Percentiles rank a stretch among this genome's conserved stretches.
phyloP scores from a whole-genome alignment of 1,140 invertebrate species.

The Tetramorium simillimum region DNA sequence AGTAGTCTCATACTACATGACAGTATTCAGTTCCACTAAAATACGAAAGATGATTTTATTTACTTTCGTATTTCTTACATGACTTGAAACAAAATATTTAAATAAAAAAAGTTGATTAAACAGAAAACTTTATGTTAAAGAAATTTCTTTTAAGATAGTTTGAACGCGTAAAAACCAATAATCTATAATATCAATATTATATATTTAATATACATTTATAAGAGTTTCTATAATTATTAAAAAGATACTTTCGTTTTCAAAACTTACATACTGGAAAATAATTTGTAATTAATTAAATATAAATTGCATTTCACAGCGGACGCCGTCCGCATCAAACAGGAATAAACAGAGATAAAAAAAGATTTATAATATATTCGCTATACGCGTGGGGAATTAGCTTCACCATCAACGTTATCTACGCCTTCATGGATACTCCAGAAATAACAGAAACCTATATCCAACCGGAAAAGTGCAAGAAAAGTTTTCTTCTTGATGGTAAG shows the following conservation, averaged over 20 bases:
- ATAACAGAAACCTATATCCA: slow-evolving; percentile 85
- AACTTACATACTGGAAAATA: neutral
- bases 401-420: slow-evolving; percentile 85
- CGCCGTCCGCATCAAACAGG: slow-evolving; percentile 82
- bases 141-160: neutral
- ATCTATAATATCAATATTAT: no score
- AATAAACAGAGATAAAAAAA: slow-evolving; percentile 84
- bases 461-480: slow-evolving; percentile 84
- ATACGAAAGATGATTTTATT: neutral
- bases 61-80: neutral
- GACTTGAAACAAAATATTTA: neutral
- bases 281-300: neutral
- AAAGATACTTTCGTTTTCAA: neutral
- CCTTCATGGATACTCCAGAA: slow-evolving; percentile 85
- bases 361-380: slow-evolving; percentile 89
- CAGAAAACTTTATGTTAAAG: neutral
- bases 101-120: neutral
- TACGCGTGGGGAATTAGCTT: slow-evolving; percentile 90
- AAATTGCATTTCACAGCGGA: slow-evolving; percentile 78
- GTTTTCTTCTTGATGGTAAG: slow-evolving; percentile 88
- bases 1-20: neutral
- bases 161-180: neutral
- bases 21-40: neutral
- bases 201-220: no score
- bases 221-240: neutral